phyloP scores from a whole-genome alignment of 1,140 invertebrate genomes.

The Oreohelix idahoensis region DNA sequence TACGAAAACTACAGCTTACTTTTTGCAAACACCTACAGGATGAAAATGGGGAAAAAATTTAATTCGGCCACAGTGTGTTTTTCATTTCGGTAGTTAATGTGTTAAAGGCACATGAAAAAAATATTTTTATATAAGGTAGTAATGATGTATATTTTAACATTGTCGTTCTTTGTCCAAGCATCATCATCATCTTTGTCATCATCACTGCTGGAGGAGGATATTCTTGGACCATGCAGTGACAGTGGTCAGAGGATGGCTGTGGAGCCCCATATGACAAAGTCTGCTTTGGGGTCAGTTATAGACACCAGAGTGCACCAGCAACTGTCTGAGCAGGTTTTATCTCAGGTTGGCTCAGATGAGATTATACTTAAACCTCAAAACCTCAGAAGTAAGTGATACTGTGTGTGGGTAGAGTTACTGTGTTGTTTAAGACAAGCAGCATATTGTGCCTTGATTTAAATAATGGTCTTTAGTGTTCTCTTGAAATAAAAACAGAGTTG shows the following conservation, averaged over 20 bases:
- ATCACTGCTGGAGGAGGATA: constrained; percentile 55
- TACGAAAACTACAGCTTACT: too few species aligned
- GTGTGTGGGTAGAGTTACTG: neutral
- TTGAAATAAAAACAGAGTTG: too few species aligned
- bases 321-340: constrained; percentile 47
- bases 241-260: constrained; percentile 4
- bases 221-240: constrained; percentile 31
- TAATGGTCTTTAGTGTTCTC: too few species aligned
- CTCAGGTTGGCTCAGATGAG: constrained; percentile 72
- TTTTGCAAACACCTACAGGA: too few species aligned
- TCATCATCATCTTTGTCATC: constrained; percentile 62
- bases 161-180: constrained; percentile 43
- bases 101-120: too few species aligned
- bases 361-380: constrained; percentile 77
- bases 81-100: too few species aligned
- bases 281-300: constrained; percentile 17
- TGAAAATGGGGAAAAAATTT: too few species aligned
- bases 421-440: too few species aligned
- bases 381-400: constrained; percentile 52
- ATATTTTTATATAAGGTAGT: too few species aligned
- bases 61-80: too few species aligned
- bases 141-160: neutral
- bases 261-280: constrained; percentile 4
- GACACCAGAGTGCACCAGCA: constrained; percentile 39
- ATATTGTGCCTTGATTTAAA: too few species aligned